A percentile compares a stretch with the other conserved stretches of the same genome.
These are phyloP conservation scores for Rhamnusium bicolor DNA, from an alignment of 2,888 invertebrate species.

Conservation along the genomic window DNA sequence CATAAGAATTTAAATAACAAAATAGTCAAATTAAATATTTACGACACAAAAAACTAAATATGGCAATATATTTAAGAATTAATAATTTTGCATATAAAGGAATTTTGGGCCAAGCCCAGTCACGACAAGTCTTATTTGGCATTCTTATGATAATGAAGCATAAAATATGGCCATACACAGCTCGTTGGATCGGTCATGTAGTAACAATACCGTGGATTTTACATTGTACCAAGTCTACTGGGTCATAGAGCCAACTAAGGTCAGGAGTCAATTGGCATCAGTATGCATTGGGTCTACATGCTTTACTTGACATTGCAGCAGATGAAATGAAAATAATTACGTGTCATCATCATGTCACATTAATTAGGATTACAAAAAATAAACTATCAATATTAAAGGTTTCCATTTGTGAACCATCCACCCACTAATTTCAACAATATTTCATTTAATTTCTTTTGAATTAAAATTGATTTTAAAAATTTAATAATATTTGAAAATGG, in stretches of 20 bases:
- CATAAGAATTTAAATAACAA: constrained; percentile 23
- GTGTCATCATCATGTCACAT: constrained; percentile 1
- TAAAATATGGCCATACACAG: constrained; percentile 21
- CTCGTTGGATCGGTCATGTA: constrained; percentile 3
- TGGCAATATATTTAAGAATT: background rate
- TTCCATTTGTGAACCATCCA: background rate
- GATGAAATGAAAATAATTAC: constrained; percentile 27
- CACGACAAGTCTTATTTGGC: constrained; percentile 14
- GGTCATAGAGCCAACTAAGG: constrained; percentile 53
- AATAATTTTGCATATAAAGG: constrained; percentile 20
- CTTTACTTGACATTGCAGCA: constrained; percentile 49
- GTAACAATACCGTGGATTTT: constrained; percentile 28
- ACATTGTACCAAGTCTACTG: constrained; percentile 43
- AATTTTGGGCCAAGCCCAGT: constrained; percentile 12
- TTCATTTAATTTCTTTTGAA: no score
- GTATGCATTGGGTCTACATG: constrained; percentile 46
- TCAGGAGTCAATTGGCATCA: constrained; percentile 55
- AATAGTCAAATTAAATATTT: background rate
- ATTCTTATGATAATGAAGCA: constrained; percentile 26
- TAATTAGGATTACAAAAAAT: background rate
- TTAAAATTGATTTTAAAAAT: background rate
- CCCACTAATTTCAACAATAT: no score
- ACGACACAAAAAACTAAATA: background rate
- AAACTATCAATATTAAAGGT: background rate
- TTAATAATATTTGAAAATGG: no score